phyloP scores from a whole-genome alignment of 2,113 vertebrate species.

The Loxodonta africana region DNA sequence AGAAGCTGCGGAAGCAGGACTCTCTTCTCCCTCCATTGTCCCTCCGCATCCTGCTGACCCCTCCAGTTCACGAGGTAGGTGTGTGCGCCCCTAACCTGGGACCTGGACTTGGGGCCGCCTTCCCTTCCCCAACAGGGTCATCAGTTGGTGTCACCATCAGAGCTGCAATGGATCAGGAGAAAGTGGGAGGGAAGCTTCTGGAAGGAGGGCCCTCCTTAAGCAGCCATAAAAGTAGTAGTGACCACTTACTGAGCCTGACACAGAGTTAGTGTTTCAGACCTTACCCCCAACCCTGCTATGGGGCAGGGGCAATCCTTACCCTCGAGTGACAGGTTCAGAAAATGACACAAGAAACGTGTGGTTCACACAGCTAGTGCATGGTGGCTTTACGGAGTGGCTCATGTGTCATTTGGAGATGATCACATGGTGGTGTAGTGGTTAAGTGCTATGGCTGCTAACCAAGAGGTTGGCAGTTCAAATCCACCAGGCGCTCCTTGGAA shows the following conservation, averaged over 20 bases:
- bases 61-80: constrained; percentile 71
- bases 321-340: no score
- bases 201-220: background rate
- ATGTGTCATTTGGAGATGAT: no score
- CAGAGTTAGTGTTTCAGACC: background rate
- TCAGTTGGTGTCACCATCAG: rapidly evolving
- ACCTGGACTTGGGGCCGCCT: background rate
- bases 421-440: no score
- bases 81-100: background rate
- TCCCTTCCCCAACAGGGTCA: no score
- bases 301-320: no score
- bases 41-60: constrained; percentile 58
- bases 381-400: background rate
- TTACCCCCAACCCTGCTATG: background rate
- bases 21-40: constrained; percentile 13
- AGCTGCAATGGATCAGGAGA: background rate
- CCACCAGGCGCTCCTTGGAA: no score
- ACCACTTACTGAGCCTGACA: rapidly evolving
- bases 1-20: constrained; percentile 52
- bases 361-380: rapidly evolving
- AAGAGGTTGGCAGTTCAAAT: no score
- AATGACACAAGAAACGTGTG: no score
- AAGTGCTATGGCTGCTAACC: no score
- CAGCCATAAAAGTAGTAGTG: rapidly evolving
- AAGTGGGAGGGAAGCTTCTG: background rate